phyloP scores from a whole-genome alignment of 2,888 invertebrate genomes.

The Lutraria lutraria region DNA sequence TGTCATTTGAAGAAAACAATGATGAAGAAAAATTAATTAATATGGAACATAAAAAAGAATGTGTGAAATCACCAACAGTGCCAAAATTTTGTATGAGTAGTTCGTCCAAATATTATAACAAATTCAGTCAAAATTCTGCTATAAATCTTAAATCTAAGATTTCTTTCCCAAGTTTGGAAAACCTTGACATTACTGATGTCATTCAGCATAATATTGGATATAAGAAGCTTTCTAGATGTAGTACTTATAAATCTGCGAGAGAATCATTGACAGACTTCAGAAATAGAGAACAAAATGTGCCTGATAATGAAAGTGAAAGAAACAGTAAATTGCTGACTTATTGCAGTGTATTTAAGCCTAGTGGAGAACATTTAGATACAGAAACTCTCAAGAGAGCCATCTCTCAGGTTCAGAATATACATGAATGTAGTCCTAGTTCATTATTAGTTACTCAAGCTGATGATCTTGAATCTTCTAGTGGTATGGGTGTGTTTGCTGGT shows the following conservation, averaged over 20 bases:
- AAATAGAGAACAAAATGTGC: neutral
- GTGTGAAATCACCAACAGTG: neutral
- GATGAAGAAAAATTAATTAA: neutral
- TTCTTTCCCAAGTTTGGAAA: neutral
- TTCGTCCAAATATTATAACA: neutral
- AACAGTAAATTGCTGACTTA: neutral
- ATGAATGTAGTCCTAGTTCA: conserved; percentile 26
- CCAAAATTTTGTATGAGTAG: neutral
- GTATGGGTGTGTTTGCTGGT: neutral
- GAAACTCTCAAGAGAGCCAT: conserved; percentile 42
- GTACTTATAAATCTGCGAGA: conserved; percentile 57
- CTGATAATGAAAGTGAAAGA: neutral
- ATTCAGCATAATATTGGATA: conserved; percentile 60
- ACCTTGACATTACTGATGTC: conserved; percentile 38
- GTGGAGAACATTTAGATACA: neutral
- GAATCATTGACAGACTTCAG: conserved; percentile 42
- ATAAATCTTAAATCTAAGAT: neutral
- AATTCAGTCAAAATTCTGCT: neutral
- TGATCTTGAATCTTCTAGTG: neutral
- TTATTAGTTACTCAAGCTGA: neutral
- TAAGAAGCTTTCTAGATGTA: conserved; percentile 42
- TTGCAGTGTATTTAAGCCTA: neutral
- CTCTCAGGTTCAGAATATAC: conserved; percentile 43
- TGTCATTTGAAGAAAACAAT: neutral
- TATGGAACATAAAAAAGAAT: neutral